These are phyloP conservation scores for Sus scrofa DNA, from an alignment of 2,113 vertebrate genomes.

Conservation along the genomic window DNA sequence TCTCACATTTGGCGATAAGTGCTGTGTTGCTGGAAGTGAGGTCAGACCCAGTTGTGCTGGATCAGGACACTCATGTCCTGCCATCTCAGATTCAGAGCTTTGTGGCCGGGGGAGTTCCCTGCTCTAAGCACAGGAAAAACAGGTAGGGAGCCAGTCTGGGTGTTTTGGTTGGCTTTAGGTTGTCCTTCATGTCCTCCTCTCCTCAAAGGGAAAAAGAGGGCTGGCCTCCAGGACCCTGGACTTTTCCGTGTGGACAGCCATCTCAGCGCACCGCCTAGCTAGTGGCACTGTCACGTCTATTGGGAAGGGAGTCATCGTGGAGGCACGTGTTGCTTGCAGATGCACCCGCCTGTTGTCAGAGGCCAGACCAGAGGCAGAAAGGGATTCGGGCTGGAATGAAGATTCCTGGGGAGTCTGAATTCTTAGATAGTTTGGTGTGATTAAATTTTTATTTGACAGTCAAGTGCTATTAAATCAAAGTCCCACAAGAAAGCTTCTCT, in stretches of 20 bases:
- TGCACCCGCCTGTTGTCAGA: background rate
- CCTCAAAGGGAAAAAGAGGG: background rate
- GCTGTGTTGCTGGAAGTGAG: background rate
- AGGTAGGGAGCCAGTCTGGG: background rate
- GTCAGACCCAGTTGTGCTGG: background rate
- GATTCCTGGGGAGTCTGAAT: background rate
- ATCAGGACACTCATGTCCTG: background rate
- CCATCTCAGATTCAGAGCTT: background rate
- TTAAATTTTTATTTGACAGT: slow-evolving; percentile 28
- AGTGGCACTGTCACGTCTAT: background rate
- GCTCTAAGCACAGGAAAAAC: background rate
- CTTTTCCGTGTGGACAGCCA: background rate
- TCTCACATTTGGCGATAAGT: background rate
- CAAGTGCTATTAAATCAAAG: slow-evolving; percentile 54
- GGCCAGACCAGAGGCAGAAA: background rate
- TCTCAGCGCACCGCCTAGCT: background rate
- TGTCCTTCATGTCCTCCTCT: background rate
- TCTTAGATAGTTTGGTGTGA: background rate
- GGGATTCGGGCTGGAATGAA: background rate
- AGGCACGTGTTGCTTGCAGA: background rate
- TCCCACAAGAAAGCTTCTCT: background rate
- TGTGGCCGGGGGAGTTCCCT: background rate
- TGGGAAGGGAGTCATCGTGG: background rate
- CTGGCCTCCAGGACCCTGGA: background rate
- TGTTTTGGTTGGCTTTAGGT: background rate